Conservation (phyloP, 2,113 vertebrate species). For the Tinamus guttatus region DNA sequence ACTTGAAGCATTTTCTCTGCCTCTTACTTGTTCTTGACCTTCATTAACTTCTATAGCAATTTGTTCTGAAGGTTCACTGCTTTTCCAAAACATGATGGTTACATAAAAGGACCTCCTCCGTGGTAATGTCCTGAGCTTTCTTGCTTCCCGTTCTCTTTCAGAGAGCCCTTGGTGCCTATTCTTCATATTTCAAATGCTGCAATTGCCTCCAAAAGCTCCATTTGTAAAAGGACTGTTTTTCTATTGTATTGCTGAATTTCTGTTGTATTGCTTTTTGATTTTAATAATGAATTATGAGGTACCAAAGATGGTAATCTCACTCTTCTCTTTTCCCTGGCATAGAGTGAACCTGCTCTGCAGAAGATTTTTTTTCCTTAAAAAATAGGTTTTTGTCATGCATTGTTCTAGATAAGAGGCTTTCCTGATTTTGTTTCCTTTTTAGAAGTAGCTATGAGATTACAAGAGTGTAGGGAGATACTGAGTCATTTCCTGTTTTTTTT, state of each 20-base stretch:
- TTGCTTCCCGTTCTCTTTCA: background rate
- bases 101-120: fast-evolving
- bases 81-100: background rate
- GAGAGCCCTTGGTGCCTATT: background rate
- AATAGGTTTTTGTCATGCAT: slow-evolving; percentile 22
- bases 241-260: background rate
- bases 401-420: slow-evolving; percentile 67
- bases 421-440: slow-evolving; percentile 77
- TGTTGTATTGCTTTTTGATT: background rate
- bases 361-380: background rate
- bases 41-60: background rate
- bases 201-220: background rate
- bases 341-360: background rate
- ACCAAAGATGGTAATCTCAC: background rate
- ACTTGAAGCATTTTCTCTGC: background rate
- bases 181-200: background rate
- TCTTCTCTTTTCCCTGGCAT: background rate
- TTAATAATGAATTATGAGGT: background rate
- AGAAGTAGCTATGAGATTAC: slow-evolving; percentile 35
- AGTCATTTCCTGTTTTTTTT: slow-evolving; percentile 80
- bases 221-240: background rate
- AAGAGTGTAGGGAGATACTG: slow-evolving; percentile 68
- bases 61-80: background rate
- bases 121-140: background rate
- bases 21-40: background rate